Conservation (phyloP, 2,113 vertebrate genomes). For the Nanorana parkeri region DNA sequence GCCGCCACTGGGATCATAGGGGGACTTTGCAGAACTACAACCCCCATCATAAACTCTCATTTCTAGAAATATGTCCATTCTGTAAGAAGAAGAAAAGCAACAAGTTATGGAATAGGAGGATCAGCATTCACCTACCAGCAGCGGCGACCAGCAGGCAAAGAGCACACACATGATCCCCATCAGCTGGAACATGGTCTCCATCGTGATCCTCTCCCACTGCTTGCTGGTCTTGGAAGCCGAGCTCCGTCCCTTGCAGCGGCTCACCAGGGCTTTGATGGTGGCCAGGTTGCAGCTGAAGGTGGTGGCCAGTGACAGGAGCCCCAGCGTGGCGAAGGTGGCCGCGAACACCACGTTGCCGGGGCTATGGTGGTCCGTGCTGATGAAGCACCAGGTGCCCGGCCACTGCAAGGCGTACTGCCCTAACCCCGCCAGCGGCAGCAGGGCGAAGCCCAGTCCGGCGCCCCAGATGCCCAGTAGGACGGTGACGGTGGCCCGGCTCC, state of each 20-base stretch:
- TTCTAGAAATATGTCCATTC: too few relatives aligned
- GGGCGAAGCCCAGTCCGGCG: slow-evolving; percentile 79
- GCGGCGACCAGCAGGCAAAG: slow-evolving; percentile 89
- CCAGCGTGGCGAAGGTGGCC: slow-evolving; percentile 83
- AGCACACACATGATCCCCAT: slow-evolving; percentile 95
- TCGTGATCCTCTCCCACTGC: slow-evolving; percentile 91
- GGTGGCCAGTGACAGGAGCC: slow-evolving; percentile 82
- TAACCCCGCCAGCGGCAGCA: slow-evolving; percentile 84
- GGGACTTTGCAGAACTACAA: background rate
- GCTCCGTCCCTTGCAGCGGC: slow-evolving; percentile 81
- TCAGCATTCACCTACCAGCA: slow-evolving; percentile 83
- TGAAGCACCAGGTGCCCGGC: slow-evolving; percentile 98
- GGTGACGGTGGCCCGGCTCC: slow-evolving; percentile 78
- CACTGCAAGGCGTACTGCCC: slow-evolving; percentile 89
- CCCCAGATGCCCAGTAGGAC: slow-evolving; percentile 80
- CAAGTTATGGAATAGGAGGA: too few relatives aligned
- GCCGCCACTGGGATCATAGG: too few relatives aligned
- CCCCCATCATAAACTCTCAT: background rate
- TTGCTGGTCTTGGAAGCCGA: slow-evolving; percentile 73
- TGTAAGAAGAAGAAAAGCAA: too few relatives aligned
- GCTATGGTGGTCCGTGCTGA: slow-evolving; percentile 73
- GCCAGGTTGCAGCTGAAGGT: slow-evolving; percentile 89
- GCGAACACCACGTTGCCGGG: slow-evolving; percentile 82
- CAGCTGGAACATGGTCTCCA: slow-evolving; percentile 91
- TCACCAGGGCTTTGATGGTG: slow-evolving; percentile 85